phyloP scores from a whole-genome alignment of 2,888 invertebrate species.

The Gymnoscelis rufifasciata region DNA sequence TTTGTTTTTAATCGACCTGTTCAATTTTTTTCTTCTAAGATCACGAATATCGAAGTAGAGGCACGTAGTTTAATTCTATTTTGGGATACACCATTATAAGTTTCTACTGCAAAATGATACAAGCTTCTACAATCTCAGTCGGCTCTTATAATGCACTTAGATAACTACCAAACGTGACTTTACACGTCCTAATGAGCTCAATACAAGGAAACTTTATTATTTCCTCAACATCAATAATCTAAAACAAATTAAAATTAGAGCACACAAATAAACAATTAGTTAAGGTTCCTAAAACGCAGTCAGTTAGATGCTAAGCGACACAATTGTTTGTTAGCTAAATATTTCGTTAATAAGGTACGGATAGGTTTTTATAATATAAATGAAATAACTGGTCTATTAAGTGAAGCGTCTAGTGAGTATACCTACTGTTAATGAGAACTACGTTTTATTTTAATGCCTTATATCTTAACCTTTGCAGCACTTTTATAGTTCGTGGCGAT shows the following conservation, averaged over 20 bases:
- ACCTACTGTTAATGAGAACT: no score
- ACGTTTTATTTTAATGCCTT: slow-evolving; percentile 8
- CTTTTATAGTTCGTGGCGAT: slow-evolving; percentile 22
- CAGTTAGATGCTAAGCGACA: background rate
- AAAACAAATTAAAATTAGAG: background rate
- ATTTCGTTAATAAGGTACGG: no score
- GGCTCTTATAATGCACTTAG: slow-evolving; percentile 60
- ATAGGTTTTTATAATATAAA: no score
- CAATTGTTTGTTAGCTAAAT: no score
- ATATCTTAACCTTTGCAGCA: background rate
- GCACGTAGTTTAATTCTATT: slow-evolving; percentile 36
- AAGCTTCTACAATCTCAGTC: slow-evolving; percentile 64
- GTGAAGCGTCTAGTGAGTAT: no score
- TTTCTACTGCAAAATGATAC: slow-evolving; percentile 51
- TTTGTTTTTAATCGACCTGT: no score
- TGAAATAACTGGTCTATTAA: no score
- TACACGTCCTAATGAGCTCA: slow-evolving; percentile 20
- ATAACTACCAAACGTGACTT: slow-evolving; percentile 41
- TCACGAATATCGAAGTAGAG: slow-evolving; percentile 26
- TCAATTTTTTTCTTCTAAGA: slow-evolving; percentile 1
- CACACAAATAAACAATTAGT: background rate
- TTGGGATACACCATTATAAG: slow-evolving; percentile 45
- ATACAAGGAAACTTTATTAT: background rate
- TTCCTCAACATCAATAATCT: background rate
- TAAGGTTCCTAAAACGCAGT: background rate